A percentile compares a stretch with the other conserved stretches of the same genome.
These are phyloP conservation scores for Episyrphus balteatus DNA, from an alignment of 1,140 invertebrate species.

Conservation along the genomic window DNA sequence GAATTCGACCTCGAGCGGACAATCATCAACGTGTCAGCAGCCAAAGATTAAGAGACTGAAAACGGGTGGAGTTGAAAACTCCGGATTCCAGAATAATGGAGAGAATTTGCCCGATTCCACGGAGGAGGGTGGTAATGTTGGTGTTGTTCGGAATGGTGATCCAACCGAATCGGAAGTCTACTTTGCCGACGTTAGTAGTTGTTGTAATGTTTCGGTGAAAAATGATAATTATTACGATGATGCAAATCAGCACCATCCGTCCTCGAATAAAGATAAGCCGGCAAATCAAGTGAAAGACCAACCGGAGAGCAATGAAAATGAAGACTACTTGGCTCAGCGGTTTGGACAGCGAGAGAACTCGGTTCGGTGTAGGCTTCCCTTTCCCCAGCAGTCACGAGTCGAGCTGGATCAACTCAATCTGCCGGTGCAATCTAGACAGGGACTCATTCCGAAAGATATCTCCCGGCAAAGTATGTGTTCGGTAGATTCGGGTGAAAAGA, in stretches of 20 bases:
- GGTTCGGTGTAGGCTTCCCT: slow-evolving; percentile 44
- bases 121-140: not conserved
- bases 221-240: slow-evolving; percentile 41
- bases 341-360: slow-evolving; percentile 45
- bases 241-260: slow-evolving; percentile 11
- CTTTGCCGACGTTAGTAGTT: slow-evolving; percentile 77
- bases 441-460: slow-evolving; percentile 40
- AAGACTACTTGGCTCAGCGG: slow-evolving; percentile 44
- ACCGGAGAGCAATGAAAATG: slow-evolving; percentile 26
- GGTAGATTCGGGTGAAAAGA: slow-evolving; percentile 34
- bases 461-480: slow-evolving; percentile 43
- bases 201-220: slow-evolving; percentile 61
- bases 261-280: not conserved
- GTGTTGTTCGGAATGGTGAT: slow-evolving; percentile 17
- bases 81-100: slow-evolving; percentile 18
- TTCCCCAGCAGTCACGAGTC: slow-evolving; percentile 38
- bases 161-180: slow-evolving; percentile 67
- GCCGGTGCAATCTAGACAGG: slow-evolving; percentile 21
- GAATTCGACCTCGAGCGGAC: not conserved
- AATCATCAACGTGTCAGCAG: slow-evolving; percentile 3
- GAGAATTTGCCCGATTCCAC: slow-evolving; percentile 10
- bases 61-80: slow-evolving; percentile 27
- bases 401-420: slow-evolving; percentile 16
- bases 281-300: not conserved
- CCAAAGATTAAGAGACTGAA: slow-evolving; percentile 1